Base-by-base conservation (phyloP, 2,113 vertebrate species). In the Peromyscus californicus region DNA sequence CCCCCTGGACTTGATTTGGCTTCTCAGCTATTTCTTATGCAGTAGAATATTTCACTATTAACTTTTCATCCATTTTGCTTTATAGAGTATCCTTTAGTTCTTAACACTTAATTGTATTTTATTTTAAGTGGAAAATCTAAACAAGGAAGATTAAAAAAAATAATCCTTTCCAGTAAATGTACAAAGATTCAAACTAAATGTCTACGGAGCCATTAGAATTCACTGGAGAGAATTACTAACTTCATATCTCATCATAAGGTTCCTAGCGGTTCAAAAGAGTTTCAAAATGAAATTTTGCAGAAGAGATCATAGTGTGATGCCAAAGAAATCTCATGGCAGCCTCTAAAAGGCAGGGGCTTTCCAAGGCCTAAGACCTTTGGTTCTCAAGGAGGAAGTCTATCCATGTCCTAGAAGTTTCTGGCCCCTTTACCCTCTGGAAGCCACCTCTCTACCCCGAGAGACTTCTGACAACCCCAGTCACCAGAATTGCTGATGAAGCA, bases 301-400 rank as follows among this genome's bases (percentile, higher is more conserved):
- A 90, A 51, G 13, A 88, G 24, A 91, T 74, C 17, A 94, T 24
- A 70, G 4, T 24, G 63, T 26, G 83, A 91, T 12, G 0, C 39
- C 80, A 82, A 78, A 86, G 76, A 95, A 79, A 13, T 82, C n/a
- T 76, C 59, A 33, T 22, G 4, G 65, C 29, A 91, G 33, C 51
- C 88, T 78, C 89, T 91, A 5, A 96, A 91, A 95, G 19, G 79
- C 33, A 93, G 67, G 82, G 21, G 29, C n/a, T 93, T 89, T 96
- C 63, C 48, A 84, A 63, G 67, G 91, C 21, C 48, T 82, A 80
- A 39, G n/a, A 89, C 7, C n/a, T 69, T 78, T 89, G 12, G 57
- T 72, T 59, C 54, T 63, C 31, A 45, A 36, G 22, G 67, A 39
- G 13, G 90, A 84, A 90, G 79, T 39, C 39, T 82, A 92, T 42